Evolutionary conservation across 2,888 invertebrate genomes (phyloP).

Genomic region (Hylaea fasciaria): DNA sequence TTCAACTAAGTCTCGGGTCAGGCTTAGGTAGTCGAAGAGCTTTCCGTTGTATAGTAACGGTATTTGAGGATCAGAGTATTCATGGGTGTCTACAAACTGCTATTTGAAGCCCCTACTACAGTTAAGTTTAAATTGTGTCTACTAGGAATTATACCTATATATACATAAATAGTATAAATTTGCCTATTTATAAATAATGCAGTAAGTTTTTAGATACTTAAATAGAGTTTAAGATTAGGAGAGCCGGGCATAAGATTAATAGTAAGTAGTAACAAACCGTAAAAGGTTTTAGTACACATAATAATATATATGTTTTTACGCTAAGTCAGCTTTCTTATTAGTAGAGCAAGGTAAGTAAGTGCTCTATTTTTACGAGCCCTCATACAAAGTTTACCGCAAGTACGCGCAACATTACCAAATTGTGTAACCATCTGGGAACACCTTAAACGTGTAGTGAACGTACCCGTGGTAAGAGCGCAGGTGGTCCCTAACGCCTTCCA

Average conservation of each 20-base stretch:
- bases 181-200: background rate
- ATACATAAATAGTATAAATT: background rate
- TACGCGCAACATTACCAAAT: conserved; percentile 16
- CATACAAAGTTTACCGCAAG: conserved; percentile 17
- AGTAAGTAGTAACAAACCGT: no score
- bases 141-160: background rate
- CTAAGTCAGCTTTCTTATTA: no score
- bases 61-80: conserved; percentile 38
- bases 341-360: conserved; percentile 1
- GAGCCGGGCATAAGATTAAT: no score
- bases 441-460: conserved; percentile 36
- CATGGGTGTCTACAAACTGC: conserved; percentile 28
- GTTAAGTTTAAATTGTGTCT: background rate
- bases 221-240: no score
- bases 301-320: no score
- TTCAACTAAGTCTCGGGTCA: conserved; percentile 38
- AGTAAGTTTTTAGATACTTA: background rate
- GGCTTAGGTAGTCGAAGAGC: conserved; percentile 39
- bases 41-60: conserved; percentile 32
- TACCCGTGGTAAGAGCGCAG: conserved; percentile 35
- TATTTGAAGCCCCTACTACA: conserved; percentile 30
- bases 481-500: conserved; percentile 27
- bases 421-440: conserved; percentile 32
- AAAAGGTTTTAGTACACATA: no score
- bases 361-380: conserved; percentile 10